Evolutionary conservation across 2,888 invertebrate species (phyloP), one percentile per base, ranked within the genome.

Genomic region (Ophion slaviceki): DNA sequence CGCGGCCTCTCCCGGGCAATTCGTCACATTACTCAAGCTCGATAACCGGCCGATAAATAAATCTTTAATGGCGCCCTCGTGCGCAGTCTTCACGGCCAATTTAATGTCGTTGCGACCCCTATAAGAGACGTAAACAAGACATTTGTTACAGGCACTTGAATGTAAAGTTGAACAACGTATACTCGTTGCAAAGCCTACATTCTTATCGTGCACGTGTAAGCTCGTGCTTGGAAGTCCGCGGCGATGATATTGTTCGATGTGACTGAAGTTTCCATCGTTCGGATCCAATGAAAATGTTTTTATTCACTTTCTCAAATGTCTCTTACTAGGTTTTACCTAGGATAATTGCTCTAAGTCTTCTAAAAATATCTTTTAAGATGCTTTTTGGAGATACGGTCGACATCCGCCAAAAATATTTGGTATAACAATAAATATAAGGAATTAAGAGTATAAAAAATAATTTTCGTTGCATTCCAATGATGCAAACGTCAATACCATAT

Each of bases 11-110:
- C 61, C 59, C 24, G 32, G 57, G 72, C 66, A 47, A 77, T 85
- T 71, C 77, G 61, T 74, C 81, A 53, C 67, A 78, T 85, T 66
- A 70, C 82, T 82, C 70, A 11, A 75, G 47, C 70, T 78, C 70
- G 57, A 82, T 82, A 61, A 67, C 57, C 57, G 28, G 17, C 14
- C 64, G 53, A 81, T 74, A 82, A 36, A 78, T 74, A 78, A 70
- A 81, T 78, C 75, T 59, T 77, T 24, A 66, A 45, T 47, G 53
- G 72, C 47, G 32, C 24, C 10, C 71, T 53, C 64, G 10, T 36
- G 17, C 47, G 7, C 66, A 72, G 64, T 67, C 36, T 80, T 77
- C 36, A 66, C 57, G 61, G 59, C 28, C 66, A 80, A 80, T 77
- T 80, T 53, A 2, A 14, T 67, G 36, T 71, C 57, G 28, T 32